Evolutionary conservation across 92 coral and sea anemone genomes (phyloP), one percentile per base, ranked within the genome.

Genomic region (Scolanthus callimorphus): DNA sequence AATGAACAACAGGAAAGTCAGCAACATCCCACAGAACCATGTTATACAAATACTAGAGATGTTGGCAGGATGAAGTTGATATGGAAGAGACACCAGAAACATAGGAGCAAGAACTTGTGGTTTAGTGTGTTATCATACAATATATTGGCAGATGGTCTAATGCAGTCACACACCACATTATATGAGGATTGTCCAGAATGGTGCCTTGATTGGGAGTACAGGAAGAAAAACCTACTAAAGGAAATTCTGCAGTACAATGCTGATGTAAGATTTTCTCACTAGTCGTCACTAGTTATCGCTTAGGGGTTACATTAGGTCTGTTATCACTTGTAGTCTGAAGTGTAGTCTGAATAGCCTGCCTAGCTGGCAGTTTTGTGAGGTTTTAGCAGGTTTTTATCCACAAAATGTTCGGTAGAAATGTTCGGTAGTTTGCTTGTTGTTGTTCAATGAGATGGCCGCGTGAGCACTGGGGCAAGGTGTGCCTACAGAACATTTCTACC

Each of bases 41-140:
- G 80, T 3, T 70, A 73, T 55, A 61, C 49, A n/a, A 39, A 53
- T 20, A 24, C 78, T 17, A 25, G n/a, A 17, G 69, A 22, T 34
- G 62, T 82, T 27, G 83, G 89, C 1, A 81, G 89, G 31, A 25
- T 46, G 17, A 62, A 78, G 83, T 43, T 74, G 2, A 70, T 57
- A 48, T 54, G 74, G 23, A 68, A 51, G 57, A 54, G 60, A 24
- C 34, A 50, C 58, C 60, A 20, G 3, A 29, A 49, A 43, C 65
- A 67, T 12, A 47, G 67, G 52, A 49, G 47, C 15, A 48, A 59
- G 29, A 85, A 76, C 20, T 69, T 87, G 20, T 13, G 39, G n/a
- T 91, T 91, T 24, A 79, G 59, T n/a, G 62, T 91, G 19, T 76
- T 91, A 24, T 83, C 96, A 10, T 91, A 91, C 57, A 91, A 91